Conservation (phyloP, 2,888 invertebrate genomes). For the Eulithis testata region DNA sequence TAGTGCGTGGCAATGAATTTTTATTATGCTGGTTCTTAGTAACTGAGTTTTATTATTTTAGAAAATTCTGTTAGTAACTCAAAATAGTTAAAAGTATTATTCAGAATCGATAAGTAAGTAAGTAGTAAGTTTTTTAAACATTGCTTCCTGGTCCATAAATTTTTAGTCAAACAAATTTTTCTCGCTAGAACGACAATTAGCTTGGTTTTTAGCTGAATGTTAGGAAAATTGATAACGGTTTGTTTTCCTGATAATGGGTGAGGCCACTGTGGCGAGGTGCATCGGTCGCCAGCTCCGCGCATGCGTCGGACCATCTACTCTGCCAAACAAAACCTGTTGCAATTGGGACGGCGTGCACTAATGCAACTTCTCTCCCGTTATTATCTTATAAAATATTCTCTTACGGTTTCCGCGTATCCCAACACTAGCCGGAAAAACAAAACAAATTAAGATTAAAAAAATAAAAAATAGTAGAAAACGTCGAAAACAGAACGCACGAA, state of each 20-base stretch:
- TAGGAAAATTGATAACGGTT: constrained; percentile 26
- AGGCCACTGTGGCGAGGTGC: constrained; percentile 70
- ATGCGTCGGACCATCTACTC: constrained; percentile 62
- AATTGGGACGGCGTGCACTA: constrained; percentile 78
- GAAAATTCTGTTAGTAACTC: too few relatives aligned
- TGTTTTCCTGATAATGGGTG: constrained; percentile 41
- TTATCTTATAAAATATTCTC: constrained; percentile 61
- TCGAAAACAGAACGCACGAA: constrained; percentile 38
- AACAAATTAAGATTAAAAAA: constrained; percentile 40
- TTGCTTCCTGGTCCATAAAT: not conserved
- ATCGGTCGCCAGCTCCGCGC: constrained; percentile 62
- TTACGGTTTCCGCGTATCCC: constrained; percentile 39
- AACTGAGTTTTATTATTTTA: too few relatives aligned
- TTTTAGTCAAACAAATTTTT: too few relatives aligned
- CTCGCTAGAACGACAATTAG: not conserved
- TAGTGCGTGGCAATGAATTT: too few relatives aligned
- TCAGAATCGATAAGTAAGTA: not conserved
- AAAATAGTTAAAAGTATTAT: too few relatives aligned
- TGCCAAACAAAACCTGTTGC: constrained; percentile 83
- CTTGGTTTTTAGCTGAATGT: not conserved
- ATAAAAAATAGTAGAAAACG: constrained; percentile 33
- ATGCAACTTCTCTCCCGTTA: constrained; percentile 73
- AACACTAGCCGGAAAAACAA: constrained; percentile 34
- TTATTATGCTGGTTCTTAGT: too few relatives aligned
- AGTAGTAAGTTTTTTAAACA: not conserved